Conservation (phyloP, 92 coral and sea anemone genomes). For the Meandrina meandrites region DNA sequence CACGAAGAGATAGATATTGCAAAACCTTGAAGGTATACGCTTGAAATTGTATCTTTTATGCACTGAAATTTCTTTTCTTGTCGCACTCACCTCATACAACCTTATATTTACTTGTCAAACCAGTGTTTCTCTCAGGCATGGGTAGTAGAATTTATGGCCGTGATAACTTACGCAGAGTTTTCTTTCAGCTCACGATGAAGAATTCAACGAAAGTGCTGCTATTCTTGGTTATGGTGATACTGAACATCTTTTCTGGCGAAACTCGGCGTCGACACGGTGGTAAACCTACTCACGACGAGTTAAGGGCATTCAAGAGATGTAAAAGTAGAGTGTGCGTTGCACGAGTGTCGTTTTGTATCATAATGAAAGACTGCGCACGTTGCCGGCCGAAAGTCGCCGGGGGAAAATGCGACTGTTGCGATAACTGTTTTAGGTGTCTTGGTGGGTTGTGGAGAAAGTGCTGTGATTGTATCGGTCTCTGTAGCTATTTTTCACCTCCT, state of each 20-base stretch:
- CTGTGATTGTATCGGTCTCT: constrained; percentile 74
- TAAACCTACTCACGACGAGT: neutral
- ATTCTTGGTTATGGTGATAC: constrained; percentile 7
- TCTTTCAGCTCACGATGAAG: constrained; percentile 33
- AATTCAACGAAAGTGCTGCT: neutral
- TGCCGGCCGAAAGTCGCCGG: constrained; percentile 30
- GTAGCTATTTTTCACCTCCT: constrained; percentile 8
- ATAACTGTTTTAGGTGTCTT: constrained; percentile 65
- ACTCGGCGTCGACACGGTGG: neutral
- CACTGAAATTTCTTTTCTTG: neutral
- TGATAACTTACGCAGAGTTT: neutral
- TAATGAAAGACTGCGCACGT: constrained; percentile 50
- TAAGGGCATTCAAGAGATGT: constrained; percentile 40
- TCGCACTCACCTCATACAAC: too few species aligned
- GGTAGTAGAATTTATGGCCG: neutral
- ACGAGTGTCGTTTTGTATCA: constrained; percentile 58
- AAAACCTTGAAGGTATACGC: constrained; percentile 2
- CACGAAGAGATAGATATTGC: neutral
- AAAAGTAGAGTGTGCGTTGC: constrained; percentile 59
- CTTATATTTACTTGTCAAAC: neutral
- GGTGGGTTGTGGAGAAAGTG: constrained; percentile 69
- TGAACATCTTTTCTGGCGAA: neutral
- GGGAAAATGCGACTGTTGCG: constrained; percentile 56
- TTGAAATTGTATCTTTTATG: neutral
- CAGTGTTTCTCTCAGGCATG: neutral